These are phyloP conservation scores for Odobenus rosmarus DNA, from an alignment of 2,113 vertebrate species.

Conservation along the genomic window DNA sequence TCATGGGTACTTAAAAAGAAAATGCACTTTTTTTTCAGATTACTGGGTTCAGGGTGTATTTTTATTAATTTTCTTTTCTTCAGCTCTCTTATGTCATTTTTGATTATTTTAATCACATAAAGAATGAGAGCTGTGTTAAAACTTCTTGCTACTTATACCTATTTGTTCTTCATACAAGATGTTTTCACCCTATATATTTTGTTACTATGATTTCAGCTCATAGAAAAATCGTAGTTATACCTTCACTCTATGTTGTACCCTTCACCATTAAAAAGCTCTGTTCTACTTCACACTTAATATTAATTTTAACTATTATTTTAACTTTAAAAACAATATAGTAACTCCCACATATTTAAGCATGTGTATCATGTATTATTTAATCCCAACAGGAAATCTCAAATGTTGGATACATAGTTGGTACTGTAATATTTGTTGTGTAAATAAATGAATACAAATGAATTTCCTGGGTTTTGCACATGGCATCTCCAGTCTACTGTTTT, in stretches of 20 bases:
- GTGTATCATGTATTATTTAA: neutral
- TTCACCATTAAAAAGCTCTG: neutral
- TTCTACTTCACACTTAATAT: neutral
- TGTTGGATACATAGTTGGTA: neutral
- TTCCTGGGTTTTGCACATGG: neutral
- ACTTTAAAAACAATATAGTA: neutral
- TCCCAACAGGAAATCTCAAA: neutral
- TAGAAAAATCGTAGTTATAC: neutral
- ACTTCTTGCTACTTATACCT: neutral
- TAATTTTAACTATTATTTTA: neutral
- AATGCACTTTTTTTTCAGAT: neutral
- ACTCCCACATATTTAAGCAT: neutral
- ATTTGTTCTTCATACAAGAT: neutral
- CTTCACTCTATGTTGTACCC: neutral
- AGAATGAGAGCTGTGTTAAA: neutral
- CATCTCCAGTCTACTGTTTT: neutral
- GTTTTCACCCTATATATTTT: neutral
- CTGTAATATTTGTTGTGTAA: neutral
- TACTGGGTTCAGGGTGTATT: neutral
- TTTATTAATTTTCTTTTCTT: slow-evolving; percentile 4
- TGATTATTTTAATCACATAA: neutral
- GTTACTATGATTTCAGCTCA: neutral
- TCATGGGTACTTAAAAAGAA: neutral
- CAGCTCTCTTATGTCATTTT: neutral
- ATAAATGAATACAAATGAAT: neutral